These are phyloP conservation scores for Amorpha juglandis DNA, from an alignment of 2,888 invertebrate genomes.

Conservation along the genomic window DNA sequence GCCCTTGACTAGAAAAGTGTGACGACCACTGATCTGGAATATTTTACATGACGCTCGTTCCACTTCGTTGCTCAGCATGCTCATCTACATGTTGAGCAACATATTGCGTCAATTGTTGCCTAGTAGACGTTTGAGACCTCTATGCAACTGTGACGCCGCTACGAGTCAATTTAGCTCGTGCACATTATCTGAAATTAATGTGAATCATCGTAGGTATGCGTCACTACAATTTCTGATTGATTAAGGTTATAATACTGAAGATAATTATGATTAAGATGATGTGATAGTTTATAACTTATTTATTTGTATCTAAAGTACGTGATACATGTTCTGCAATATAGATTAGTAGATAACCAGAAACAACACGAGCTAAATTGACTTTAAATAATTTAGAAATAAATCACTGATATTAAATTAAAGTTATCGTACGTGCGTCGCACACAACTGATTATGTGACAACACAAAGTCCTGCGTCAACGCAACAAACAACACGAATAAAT, in stretches of 20 bases:
- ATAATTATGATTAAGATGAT: neutral
- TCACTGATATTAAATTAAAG: neutral
- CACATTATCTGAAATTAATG: neutral
- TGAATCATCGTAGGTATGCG: constrained; percentile 2
- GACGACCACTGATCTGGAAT: too few relatives aligned
- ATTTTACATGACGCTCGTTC: too few relatives aligned
- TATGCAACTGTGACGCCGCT: constrained; percentile 4
- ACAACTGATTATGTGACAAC: constrained; percentile 11
- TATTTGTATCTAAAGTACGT: neutral
- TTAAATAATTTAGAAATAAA: neutral
- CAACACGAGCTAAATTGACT: constrained; percentile 7
- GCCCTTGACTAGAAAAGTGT: too few relatives aligned
- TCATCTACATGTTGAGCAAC: neutral
- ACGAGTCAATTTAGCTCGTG: constrained; percentile 12
- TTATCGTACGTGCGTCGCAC: constrained; percentile 4
- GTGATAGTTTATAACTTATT: neutral
- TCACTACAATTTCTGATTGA: constrained; percentile 1
- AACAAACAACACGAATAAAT: neutral
- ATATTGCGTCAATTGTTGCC: neutral
- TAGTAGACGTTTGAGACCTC: neutral
- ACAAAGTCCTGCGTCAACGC: constrained; percentile 10
- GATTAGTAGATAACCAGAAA: too few relatives aligned
- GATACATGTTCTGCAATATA: too few relatives aligned
- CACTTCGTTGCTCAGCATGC: neutral
- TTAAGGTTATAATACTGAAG: neutral